Conservation (phyloP, 2,113 vertebrate genomes). For the Gallinago media region DNA sequence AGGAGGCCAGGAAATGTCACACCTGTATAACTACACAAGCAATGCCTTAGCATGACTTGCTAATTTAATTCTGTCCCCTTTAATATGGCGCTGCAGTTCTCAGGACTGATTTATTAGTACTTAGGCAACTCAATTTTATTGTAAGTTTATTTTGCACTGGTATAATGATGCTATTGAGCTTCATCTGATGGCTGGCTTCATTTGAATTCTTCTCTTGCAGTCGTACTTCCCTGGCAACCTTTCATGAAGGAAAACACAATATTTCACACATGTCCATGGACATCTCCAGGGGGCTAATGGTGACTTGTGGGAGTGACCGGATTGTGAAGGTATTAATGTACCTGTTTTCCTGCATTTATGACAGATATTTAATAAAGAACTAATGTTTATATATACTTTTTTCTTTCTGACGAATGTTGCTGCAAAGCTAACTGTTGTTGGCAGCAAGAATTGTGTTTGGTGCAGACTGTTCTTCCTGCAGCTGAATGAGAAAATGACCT, state of each 20-base stretch:
- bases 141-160: neutral
- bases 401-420: neutral
- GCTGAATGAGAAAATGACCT: neutral
- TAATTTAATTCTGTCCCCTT: neutral
- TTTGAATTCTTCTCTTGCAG: constrained; percentile 71
- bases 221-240: constrained; percentile 91
- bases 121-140: constrained; percentile 2
- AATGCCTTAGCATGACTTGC: neutral
- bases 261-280: constrained; percentile 97
- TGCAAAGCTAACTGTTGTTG: neutral
- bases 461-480: neutral
- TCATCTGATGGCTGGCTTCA: neutral
- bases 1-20: neutral
- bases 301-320: constrained; percentile 93
- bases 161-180: neutral
- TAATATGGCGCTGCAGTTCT: neutral
- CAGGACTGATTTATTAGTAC: neutral
- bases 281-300: constrained; percentile 92
- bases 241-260: constrained; percentile 99
- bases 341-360: neutral
- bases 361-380: neutral
- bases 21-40: neutral
- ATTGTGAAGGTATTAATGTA: constrained; percentile 89
- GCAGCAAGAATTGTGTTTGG: neutral
- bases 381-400: neutral